Evolutionary conservation across 37 sponge, comb jelly and placozoan species (phyloP), one percentile per base, ranked within the genome.

Genomic region (Hexactinellida sp.): DNA sequence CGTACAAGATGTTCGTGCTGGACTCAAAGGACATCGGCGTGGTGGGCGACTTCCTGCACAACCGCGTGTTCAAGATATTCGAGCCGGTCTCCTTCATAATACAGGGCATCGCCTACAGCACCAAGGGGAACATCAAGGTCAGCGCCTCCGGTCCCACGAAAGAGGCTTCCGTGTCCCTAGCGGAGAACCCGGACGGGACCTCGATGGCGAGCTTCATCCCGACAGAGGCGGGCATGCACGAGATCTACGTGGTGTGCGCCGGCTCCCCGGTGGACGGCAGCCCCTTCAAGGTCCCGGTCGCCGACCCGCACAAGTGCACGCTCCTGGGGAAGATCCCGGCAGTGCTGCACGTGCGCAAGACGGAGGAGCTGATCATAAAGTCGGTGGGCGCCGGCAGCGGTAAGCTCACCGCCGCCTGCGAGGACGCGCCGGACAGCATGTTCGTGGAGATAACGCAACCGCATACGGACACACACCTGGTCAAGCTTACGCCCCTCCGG

Each of bases 211-310:
- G 86, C 71, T 93, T 93, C 84, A 85, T 89, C 7, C 93, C 93
- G 0, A 88, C 90, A 37, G 90, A 90, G 30, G 86, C 92, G 1
- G 96, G 96, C 5, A 37, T 55, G 9, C 90, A 92, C 47, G 89
- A 91, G 34, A 84, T 95, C 83, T 91, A 90, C 84, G 92, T 95
- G 39, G 93, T 90, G 76, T 91, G 86, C 84, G 89, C 90, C 28
- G 90, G 90, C 0, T 30, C 41, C 16, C 88, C 86, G 0, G 86
- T 94, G n/a, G 39, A 83, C n/a, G 95, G 95, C 3, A 87, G 89
- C 21, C 95, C 95, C 16, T 92, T 92, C 47, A 83, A 82, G 13
- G 38, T 94, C 28, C 63, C 47, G 21, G 94, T 88, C 16, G 83
- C 85, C 0, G 94, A 93, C 38, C 91, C 94, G 0, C 83, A 84